These are phyloP conservation scores for Ceratotherium simum DNA, from an alignment of 2,113 vertebrate genomes.

Conservation along the genomic window DNA sequence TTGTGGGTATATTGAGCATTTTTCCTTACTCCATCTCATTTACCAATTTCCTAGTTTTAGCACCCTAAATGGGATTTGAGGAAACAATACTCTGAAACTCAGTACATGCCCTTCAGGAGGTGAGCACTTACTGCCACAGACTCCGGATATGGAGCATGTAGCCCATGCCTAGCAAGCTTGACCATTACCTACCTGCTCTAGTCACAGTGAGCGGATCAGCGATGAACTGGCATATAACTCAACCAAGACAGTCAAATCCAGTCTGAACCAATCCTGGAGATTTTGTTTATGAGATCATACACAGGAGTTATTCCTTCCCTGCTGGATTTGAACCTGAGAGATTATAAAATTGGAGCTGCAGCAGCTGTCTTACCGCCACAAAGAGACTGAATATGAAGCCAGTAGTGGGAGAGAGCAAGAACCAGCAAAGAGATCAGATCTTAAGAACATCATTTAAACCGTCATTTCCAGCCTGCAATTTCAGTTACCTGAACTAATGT, in stretches of 20 bases:
- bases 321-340: not conserved
- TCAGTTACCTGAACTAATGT: not conserved
- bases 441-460: not conserved
- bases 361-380: not conserved
- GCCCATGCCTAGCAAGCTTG: rapidly evolving
- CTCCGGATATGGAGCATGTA: too few species aligned
- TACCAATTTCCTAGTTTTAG: not conserved
- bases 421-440: not conserved
- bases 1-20: not conserved
- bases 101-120: not conserved
- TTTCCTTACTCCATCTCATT: not conserved
- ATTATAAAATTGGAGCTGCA: not conserved
- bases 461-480: not conserved
- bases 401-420: not conserved
- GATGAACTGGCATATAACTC: not conserved
- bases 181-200: not conserved
- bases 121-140: not conserved
- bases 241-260: not conserved
- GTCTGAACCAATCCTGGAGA: not conserved
- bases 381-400: not conserved
- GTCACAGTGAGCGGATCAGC: not conserved
- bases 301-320: not conserved
- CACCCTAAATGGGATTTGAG: not conserved
- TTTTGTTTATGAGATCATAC: not conserved
- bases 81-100: not conserved